Evolutionary conservation across 2,797 vertebrate species (phyloP), one percentile per base, ranked within the genome.

Genomic region (Coregonus ussuriensis): DNA sequence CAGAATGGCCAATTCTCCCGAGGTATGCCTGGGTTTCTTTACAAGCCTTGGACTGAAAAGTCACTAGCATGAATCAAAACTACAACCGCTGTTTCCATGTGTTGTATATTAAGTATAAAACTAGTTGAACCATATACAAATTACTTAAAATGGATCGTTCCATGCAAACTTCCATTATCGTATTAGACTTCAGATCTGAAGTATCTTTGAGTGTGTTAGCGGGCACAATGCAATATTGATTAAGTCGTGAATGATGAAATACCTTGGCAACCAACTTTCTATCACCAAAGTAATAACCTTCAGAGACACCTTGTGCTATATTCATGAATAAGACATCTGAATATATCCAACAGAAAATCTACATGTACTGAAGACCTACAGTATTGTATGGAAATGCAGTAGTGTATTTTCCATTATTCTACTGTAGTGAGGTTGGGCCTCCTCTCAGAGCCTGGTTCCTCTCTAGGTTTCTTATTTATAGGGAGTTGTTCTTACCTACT

Each of bases 21-120:
- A 68, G 31, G 66, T 33, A 75, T 16, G 81, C 74, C 72, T 74
- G 1, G 59, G 25, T 54, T 51, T 82, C 80, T 87, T 84, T 83
- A 87, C 79, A 86, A 88, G 79, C 54, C 4, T 14, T 68, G 54
- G 79, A 76, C 71, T 54, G 31, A 82, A 81, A 86, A 71, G 69
- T 82, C 52, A 31, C 71, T 54, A 33, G 41, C 72, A 80, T 79
- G 65, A 74, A 71, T 74, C 78, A 31, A 76, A 78, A 52, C 75
- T 70, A 66, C 6, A 56, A 71, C 68, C 72, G 63, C 72, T 85
- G 71, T 82, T 87, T 84, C 78, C 80, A 74, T 62, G 74, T 78
- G 78, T 56, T 73, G 77, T 59, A 74, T 72, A 79, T 83, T 53
- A 69, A 47, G 21, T 81, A 63, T 25, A 65, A 29, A 65, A 65